Percentiles rank a stretch among this genome's conserved stretches.
These are phyloP conservation scores for Rhinolophus sinicus DNA, from an alignment of 2,113 vertebrate genomes.

Conservation along the genomic window DNA sequence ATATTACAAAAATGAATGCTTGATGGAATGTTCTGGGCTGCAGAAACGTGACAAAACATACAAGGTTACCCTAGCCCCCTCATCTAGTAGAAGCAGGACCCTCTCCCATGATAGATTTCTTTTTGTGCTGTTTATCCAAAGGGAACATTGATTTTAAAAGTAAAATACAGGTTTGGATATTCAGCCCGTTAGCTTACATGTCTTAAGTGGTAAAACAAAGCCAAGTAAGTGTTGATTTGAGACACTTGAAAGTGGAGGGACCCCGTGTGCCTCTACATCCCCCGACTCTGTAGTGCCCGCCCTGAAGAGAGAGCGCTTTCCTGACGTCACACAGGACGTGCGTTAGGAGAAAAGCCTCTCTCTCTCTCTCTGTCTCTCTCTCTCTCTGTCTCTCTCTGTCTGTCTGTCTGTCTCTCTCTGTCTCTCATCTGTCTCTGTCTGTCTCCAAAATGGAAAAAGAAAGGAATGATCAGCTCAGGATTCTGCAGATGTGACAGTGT, in stretches of 20 bases:
- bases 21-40: neutral
- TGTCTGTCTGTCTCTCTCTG: neutral
- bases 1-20: neutral
- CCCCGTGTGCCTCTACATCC: neutral
- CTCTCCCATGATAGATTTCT: neutral
- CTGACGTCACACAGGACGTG: slow-evolving; percentile 46
- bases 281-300: neutral
- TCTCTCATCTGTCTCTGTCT: slow-evolving; percentile 42
- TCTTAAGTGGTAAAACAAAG: neutral
- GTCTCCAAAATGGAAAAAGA: no score
- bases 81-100: neutral
- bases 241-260: neutral
- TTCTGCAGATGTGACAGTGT: slow-evolving; percentile 5
- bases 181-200: neutral
- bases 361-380: slow-evolving; percentile 12
- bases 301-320: slow-evolving; percentile 38
- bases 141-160: neutral
- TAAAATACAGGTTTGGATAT: neutral
- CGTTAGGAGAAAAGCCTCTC: slow-evolving; percentile 5
- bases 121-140: neutral
- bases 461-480: slow-evolving; percentile 21
- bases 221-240: neutral
- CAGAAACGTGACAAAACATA: neutral
- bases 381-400: neutral
- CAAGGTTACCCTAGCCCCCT: no score